These are phyloP conservation scores for Trachelus troglodyta DNA, from an alignment of 2,888 invertebrate genomes.

Conservation along the genomic window DNA sequence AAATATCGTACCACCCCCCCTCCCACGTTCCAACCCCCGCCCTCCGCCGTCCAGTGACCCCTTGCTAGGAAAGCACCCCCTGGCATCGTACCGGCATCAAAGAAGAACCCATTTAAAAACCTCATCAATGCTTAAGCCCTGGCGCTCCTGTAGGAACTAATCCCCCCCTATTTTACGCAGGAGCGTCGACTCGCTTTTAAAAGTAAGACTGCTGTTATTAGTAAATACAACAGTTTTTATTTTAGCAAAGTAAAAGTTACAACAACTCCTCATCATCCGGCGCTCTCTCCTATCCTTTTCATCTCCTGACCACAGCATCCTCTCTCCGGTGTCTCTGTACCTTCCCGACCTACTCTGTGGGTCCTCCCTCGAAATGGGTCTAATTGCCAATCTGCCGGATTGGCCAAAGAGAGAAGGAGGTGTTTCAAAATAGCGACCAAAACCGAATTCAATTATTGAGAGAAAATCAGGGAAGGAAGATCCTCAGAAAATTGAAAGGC, in stretches of 20 bases:
- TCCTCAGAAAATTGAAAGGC: background rate
- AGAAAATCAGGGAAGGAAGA: conserved; percentile 16
- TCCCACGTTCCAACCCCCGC: conserved; percentile 17
- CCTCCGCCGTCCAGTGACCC: conserved; percentile 22
- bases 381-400: conserved; percentile 17
- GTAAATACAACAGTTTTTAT: conserved; percentile 60
- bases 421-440: background rate
- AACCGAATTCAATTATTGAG: conserved; percentile 22
- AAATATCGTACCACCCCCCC: conserved; percentile 57
- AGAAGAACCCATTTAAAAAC: conserved; percentile 68
- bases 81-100: conserved; percentile 56
- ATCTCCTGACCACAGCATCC: background rate
- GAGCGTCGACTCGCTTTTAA: conserved; percentile 53
- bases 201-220: conserved; percentile 61
- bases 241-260: conserved; percentile 15
- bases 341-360: background rate
- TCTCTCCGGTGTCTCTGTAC: background rate
- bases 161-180: conserved; percentile 66
- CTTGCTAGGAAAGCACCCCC: conserved; percentile 33
- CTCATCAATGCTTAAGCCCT: conserved; percentile 67
- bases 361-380: background rate
- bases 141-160: conserved; percentile 65
- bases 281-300: background rate
- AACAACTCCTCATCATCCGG: background rate
- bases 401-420: background rate